Evolutionary conservation across 1,140 invertebrate species (phyloP).

Genomic region (Goniozus legneri): DNA sequence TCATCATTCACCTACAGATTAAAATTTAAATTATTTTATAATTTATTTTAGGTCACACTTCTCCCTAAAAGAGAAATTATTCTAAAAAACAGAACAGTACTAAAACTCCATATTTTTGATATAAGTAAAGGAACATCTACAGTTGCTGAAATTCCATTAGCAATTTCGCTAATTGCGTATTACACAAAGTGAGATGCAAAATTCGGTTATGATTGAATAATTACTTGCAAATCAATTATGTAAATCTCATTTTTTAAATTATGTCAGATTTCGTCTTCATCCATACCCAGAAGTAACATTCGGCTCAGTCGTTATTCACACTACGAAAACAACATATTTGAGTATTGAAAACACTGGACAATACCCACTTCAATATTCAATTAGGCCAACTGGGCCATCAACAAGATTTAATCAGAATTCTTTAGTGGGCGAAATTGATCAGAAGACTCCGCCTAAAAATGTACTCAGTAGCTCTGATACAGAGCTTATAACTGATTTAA

Average conservation of each 20-base stretch:
- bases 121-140: constrained; percentile 18
- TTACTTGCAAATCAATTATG: neutral
- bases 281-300: constrained; percentile 34
- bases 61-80: constrained; percentile 27
- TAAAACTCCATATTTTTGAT: constrained; percentile 33
- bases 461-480: no score
- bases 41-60: constrained; percentile 27
- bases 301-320: constrained; percentile 22
- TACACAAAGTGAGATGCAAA: constrained; percentile 26
- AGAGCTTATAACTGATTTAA: constrained; percentile 12
- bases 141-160: constrained; percentile 32
- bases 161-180: constrained; percentile 30
- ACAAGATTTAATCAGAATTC: no score
- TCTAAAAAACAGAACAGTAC: constrained; percentile 25
- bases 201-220: neutral
- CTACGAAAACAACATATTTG: constrained; percentile 26
- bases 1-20: no score
- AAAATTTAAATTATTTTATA: neutral
- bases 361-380: constrained; percentile 28
- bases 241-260: constrained; percentile 4
- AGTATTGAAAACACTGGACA: constrained; percentile 36
- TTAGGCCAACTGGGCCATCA: constrained; percentile 5
- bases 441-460: no score
- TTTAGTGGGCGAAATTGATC: no score
- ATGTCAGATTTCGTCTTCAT: constrained; percentile 22